Percentiles rank a stretch among this genome's conserved stretches.
Conservation (phyloP, 2,113 vertebrate genomes). For the Perca flavescens region DNA sequence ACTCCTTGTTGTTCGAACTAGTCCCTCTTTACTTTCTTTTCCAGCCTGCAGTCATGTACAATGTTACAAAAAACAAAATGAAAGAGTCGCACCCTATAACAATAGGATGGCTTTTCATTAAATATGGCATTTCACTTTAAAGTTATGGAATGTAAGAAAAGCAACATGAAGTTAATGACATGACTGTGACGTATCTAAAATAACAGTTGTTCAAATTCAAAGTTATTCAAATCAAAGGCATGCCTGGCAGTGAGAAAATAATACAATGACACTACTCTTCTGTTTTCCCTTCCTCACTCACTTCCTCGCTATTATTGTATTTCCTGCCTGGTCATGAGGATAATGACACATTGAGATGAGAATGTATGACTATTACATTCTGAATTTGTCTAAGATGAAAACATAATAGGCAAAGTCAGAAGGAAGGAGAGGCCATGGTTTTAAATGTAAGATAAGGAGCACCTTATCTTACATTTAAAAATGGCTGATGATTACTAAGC, state of each 20-base stretch:
- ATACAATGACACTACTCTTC: conserved; percentile 48
- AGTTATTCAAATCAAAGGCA: conserved; percentile 62
- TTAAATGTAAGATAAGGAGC: conserved; percentile 86
- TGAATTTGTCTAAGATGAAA: conserved; percentile 84
- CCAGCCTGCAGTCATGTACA: conserved; percentile 25
- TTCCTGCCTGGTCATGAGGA: conserved; percentile 50
- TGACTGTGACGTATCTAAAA: conserved; percentile 58
- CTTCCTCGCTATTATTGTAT: neutral
- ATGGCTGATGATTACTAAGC: conserved; percentile 70
- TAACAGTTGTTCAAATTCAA: conserved; percentile 28
- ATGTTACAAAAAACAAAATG: conserved; percentile 59
- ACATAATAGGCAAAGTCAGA: conserved; percentile 85
- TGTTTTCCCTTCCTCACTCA: conserved; percentile 20
- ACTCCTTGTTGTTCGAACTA: neutral
- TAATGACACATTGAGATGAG: conserved; percentile 72
- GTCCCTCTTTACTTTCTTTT: conserved; percentile 15
- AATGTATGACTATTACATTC: conserved; percentile 77
- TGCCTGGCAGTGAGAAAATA: conserved; percentile 56
- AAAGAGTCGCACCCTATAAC: conserved; percentile 46
- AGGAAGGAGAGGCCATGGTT: conserved; percentile 73
- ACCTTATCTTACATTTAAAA: conserved; percentile 87
- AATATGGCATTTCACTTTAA: conserved; percentile 42
- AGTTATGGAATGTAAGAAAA: conserved; percentile 53
- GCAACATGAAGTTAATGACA: conserved; percentile 59
- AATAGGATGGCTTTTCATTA: conserved; percentile 58